These are phyloP conservation scores for Notarius quadriscutis DNA, from an alignment of 2,113 vertebrate genomes.

Conservation along the genomic window DNA sequence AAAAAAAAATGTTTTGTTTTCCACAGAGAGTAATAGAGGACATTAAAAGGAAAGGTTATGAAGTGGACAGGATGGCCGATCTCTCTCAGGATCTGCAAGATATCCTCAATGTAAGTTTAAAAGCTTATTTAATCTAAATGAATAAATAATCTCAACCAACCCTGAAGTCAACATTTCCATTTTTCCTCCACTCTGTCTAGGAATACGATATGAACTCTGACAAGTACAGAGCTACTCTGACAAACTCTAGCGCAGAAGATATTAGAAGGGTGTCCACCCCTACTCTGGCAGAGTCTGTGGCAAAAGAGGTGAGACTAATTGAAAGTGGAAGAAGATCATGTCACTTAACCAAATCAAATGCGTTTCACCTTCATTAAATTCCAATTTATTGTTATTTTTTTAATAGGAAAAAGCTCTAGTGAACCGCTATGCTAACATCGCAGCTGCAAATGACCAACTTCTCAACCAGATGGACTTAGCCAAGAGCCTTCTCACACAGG, in stretches of 20 bases:
- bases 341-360: neutral
- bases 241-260: constrained; percentile 61
- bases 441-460: constrained; percentile 78
- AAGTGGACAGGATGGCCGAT: constrained; percentile 73
- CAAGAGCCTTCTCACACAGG: constrained; percentile 79
- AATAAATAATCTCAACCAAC: neutral
- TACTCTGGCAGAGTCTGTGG: constrained; percentile 79
- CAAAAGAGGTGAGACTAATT: constrained; percentile 78
- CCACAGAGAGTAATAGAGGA: constrained; percentile 83
- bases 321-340: neutral
- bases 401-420: constrained; percentile 80
- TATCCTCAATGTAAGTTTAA: constrained; percentile 78
- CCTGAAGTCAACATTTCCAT: neutral
- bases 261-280: constrained; percentile 69
- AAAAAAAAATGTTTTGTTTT: constrained; percentile 22
- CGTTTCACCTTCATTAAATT: neutral
- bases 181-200: constrained; percentile 64
- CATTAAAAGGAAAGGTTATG: constrained; percentile 80
- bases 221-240: constrained; percentile 82
- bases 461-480: constrained; percentile 84
- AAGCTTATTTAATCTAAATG: neutral
- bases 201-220: constrained; percentile 83
- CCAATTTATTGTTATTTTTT: neutral
- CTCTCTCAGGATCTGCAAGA: constrained; percentile 82
- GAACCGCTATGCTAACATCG: constrained; percentile 75